A percentile compares a stretch with the other conserved stretches of the same genome.
Evolutionary conservation across 2,888 invertebrate genomes (phyloP).

Genomic region (Tholera decimalis): DNA sequence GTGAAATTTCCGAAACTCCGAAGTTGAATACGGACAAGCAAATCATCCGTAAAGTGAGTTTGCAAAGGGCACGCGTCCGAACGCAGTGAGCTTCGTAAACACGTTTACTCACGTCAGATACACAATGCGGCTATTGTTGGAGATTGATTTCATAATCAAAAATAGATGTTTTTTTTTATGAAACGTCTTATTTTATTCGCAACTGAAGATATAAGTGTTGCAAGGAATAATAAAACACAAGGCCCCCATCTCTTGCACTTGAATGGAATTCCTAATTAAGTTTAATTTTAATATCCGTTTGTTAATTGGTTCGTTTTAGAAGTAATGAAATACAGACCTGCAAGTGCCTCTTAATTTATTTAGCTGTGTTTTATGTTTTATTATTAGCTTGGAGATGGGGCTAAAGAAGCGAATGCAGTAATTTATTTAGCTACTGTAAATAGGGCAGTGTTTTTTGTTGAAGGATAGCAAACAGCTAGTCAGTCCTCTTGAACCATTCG

Average conservation of each 20-base stretch:
- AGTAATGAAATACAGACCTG: slow-evolving; percentile 50
- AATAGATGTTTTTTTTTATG: slow-evolving; percentile 47
- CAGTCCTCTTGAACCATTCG: neutral
- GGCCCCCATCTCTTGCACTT: slow-evolving; percentile 46
- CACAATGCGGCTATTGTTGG: slow-evolving; percentile 60
- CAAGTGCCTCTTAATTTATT: slow-evolving; percentile 38
- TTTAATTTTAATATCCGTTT: slow-evolving; percentile 59
- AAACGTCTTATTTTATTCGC: slow-evolving; percentile 53
- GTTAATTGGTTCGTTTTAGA: slow-evolving; percentile 49
- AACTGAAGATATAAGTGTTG: slow-evolving; percentile 51
- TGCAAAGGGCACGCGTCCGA: slow-evolving; percentile 68
- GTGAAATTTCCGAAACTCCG: slow-evolving; percentile 61
- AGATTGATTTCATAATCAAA: slow-evolving; percentile 56
- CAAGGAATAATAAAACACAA: slow-evolving; percentile 54
- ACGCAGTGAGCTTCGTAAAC: slow-evolving; percentile 65
- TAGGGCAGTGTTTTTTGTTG: neutral
- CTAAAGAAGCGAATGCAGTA: slow-evolving; percentile 5
- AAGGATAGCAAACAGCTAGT: no score
- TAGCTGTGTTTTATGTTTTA: slow-evolving; percentile 34
- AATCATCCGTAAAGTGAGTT: slow-evolving; percentile 75
- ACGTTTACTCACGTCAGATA: slow-evolving; percentile 68
- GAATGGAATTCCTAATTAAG: slow-evolving; percentile 51
- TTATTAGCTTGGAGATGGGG: slow-evolving; percentile 10
- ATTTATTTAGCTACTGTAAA: slow-evolving; percentile 1
- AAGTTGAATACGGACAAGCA: slow-evolving; percentile 67